Evolutionary conservation across 2,113 vertebrate genomes (phyloP), one percentile per base, ranked within the genome.

Genomic region (Neoarius graeffei): DNA sequence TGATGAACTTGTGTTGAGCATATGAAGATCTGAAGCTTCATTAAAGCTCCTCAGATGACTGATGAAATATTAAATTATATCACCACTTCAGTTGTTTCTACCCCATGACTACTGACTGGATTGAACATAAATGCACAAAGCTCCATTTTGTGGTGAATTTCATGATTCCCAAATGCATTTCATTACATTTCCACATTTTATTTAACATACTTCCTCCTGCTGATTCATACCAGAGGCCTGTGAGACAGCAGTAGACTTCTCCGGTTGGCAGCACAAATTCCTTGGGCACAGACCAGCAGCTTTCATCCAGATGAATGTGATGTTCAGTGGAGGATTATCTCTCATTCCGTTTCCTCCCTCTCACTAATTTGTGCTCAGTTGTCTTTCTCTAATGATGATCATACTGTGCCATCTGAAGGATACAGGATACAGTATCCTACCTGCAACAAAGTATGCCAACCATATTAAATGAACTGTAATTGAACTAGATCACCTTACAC

Each of bases 171-270:
- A 67, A 87, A 62, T 52, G 13, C 54, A 66, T 79, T 67, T 20
- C 54, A 71, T 62, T 25, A 50, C 62, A 35, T 66, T 54, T 86
- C 48, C 50, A 80, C 66, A 67, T 56, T 84, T 86, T n/a, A 89
- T 69, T 86, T 84, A 91, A 54, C 54, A 23, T 77, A 56, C 54
- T 84, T 89, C 50, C 77, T 83, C 42, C 66, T 81, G 77, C 85
- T 81, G 89, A 87, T 85, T 91, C 87, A 87, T 83, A 67, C 69
- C 69, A 62, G 35, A 62, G 86, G 85, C 69, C 35, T 25, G 30
- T 48, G 67, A 90, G 5, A 82, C 71, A 56, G 71, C 52, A 27
- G 67, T 17, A 48, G 62, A 13, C 23, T 85, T 20, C 80, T 83
- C 60, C 87, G 84, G 84, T 62, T 86, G 87, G 80, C 35, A 83